Conservation (phyloP, 2,888 invertebrate species). For the Notocelia uddmanniana region DNA sequence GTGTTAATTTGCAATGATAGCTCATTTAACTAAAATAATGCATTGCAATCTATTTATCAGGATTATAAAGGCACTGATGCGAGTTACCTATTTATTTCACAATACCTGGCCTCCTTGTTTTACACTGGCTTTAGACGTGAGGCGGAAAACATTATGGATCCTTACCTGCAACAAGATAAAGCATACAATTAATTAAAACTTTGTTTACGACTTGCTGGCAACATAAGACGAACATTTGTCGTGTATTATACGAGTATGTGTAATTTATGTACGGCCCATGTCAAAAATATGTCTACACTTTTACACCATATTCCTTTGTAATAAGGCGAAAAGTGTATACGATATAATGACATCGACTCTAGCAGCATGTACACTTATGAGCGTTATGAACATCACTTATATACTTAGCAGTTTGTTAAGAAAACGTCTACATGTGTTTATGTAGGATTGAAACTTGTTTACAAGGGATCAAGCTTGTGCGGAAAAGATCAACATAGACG, state of each 20-base stretch:
- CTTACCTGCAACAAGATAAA: constrained; percentile 43
- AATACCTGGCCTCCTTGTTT: background rate
- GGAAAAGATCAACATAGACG: background rate
- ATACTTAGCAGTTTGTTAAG: constrained; percentile 14
- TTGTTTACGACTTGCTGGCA: constrained; percentile 5
- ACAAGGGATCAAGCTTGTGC: constrained; percentile 10
- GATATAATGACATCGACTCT: background rate
- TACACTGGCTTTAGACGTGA: constrained; percentile 11
- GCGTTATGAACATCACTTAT: constrained; percentile 6
- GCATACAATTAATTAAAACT: constrained; percentile 30
- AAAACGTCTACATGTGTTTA: constrained; percentile 14
- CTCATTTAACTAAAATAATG: background rate
- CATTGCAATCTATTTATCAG: background rate
- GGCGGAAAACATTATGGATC: background rate
- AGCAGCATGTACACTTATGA: background rate
- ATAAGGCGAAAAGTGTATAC: background rate
- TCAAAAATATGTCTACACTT: background rate
- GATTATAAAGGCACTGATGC: background rate
- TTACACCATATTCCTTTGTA: constrained; percentile 1
- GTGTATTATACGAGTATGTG: background rate
- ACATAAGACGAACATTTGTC: constrained; percentile 6
- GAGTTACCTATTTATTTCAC: background rate
- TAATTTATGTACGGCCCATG: background rate
- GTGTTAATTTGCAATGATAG: background rate
- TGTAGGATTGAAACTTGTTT: constrained; percentile 12